phyloP scores from a whole-genome alignment of 2,113 vertebrate genomes.

The Pterocles gutturalis region DNA sequence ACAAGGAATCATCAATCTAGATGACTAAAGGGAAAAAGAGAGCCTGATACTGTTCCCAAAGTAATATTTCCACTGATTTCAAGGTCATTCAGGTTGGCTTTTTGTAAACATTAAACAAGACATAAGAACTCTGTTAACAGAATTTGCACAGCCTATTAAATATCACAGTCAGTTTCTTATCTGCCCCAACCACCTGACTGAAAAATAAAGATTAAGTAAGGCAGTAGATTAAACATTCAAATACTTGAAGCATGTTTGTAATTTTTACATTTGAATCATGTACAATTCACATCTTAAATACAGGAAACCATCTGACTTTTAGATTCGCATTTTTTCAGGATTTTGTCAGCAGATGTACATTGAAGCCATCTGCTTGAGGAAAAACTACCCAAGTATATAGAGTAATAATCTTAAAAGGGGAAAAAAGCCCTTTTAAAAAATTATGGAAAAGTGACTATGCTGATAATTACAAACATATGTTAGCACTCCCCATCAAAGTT shows the following conservation, averaged over 20 bases:
- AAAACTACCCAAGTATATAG: not conserved
- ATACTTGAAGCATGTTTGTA: not conserved
- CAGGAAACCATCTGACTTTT: not conserved
- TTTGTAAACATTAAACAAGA: conserved; percentile 40
- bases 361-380: not conserved
- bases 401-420: not conserved
- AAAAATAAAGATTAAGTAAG: not conserved
- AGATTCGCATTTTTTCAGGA: not conserved
- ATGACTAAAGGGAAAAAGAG: not conserved
- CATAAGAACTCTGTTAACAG: not conserved
- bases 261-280: not conserved
- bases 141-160: conserved; percentile 7
- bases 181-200: not conserved
- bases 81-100: conserved; percentile 24
- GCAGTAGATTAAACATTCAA: not conserved
- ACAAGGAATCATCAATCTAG: not conserved
- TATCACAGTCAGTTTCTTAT: conserved; percentile 6
- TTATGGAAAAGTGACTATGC: not conserved
- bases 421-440: not conserved
- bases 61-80: not conserved
- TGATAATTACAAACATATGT: not conserved
- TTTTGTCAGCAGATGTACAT: not conserved
- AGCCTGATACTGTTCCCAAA: not conserved
- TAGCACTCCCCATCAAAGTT: not conserved
- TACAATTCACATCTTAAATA: not conserved